Evolutionary conservation across 1,140 invertebrate genomes (phyloP).

Genomic region (Asobara japonica): DNA sequence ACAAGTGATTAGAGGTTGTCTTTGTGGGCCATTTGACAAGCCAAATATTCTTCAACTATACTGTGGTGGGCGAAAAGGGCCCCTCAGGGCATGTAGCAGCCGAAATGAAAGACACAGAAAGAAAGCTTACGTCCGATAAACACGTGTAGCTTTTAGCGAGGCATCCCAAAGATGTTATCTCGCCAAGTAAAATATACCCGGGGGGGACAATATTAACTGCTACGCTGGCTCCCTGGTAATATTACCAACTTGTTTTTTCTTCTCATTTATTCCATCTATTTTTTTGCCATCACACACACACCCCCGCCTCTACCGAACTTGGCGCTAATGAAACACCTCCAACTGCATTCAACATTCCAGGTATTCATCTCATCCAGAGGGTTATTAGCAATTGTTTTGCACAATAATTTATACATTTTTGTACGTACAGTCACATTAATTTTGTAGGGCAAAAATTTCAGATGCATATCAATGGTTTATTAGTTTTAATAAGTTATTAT

Average conservation of each 20-base stretch:
- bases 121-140: conserved; percentile 61
- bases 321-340: not conserved
- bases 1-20: too few species aligned
- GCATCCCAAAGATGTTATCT: conserved; percentile 65
- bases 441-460: too few species aligned
- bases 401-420: not conserved
- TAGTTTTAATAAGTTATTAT: too few species aligned
- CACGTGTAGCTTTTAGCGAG: conserved; percentile 67
- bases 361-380: not conserved
- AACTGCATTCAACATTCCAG: not conserved
- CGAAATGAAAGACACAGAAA: conserved; percentile 19
- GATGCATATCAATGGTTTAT: too few species aligned
- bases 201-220: conserved; percentile 66
- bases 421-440: too few species aligned
- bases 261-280: conserved; percentile 26
- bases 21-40: too few species aligned
- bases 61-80: not conserved
- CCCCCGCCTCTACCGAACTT: not conserved
- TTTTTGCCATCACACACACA: conserved; percentile 1
- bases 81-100: not conserved
- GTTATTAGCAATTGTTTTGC: not conserved
- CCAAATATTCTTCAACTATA: too few species aligned
- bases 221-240: conserved; percentile 54
- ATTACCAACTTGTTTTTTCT: conserved; percentile 18
- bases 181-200: conserved; percentile 63